A percentile compares a stretch with the other conserved stretches of the same genome.
These are phyloP conservation scores for Paracentrotus lividus DNA, from an alignment of 53 echinoderm and acorn worm species.

Conservation along the genomic window DNA sequence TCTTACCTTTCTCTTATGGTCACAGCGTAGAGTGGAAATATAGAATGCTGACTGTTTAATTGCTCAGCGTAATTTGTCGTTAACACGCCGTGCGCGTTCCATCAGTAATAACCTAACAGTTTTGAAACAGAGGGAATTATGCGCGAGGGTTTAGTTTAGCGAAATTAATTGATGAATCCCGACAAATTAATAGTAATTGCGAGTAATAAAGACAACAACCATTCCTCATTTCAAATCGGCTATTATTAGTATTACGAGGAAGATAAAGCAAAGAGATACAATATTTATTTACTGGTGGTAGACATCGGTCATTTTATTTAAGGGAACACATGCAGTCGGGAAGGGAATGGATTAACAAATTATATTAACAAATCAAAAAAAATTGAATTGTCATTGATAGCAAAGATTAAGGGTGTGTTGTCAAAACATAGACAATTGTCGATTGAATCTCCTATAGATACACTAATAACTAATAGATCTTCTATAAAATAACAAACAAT, in stretches of 20 bases:
- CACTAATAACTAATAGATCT: too few species aligned
- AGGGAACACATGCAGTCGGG: neutral
- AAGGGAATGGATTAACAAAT: neutral
- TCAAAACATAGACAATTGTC: too few species aligned
- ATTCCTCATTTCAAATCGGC: neutral
- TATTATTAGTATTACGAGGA: neutral
- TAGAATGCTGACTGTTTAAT: constrained; percentile 44
- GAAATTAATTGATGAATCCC: constrained; percentile 39
- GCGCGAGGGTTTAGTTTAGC: neutral
- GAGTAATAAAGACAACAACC: constrained; percentile 5
- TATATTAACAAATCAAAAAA: constrained; percentile 11
- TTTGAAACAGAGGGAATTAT: neutral
- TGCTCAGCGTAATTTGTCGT: constrained; percentile 10
- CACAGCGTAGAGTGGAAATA: neutral
- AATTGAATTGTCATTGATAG: neutral
- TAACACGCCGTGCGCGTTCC: neutral
- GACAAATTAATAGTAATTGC: constrained; percentile 38
- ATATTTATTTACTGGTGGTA: neutral
- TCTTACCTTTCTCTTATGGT: neutral
- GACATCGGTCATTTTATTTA: constrained; percentile 2
- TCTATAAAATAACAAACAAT: too few species aligned
- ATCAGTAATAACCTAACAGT: neutral
- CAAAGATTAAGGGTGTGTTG: too few species aligned
- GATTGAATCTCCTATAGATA: too few species aligned
- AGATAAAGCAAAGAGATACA: neutral